A percentile compares a stretch with the other conserved stretches of the same genome.
phyloP scores from a whole-genome alignment of 2,888 invertebrate species.

The Lepidocyrtoides sp. region DNA sequence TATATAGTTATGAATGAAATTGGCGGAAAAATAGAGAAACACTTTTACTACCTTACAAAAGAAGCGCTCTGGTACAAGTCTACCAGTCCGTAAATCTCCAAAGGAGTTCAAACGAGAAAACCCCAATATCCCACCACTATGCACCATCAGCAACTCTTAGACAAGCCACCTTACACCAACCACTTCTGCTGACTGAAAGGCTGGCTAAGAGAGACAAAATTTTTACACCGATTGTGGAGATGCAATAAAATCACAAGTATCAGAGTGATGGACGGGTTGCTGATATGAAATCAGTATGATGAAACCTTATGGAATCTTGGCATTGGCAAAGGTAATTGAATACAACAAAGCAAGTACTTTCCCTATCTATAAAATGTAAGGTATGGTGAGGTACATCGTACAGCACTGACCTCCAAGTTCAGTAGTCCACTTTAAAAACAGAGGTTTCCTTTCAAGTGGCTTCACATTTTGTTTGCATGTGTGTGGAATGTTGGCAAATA shows the following conservation, averaged over 20 bases:
- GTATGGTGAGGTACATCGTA: background rate
- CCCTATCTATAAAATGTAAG: background rate
- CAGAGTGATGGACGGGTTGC: background rate
- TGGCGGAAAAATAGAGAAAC: background rate
- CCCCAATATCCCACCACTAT: background rate
- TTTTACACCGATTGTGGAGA: background rate
- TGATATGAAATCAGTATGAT: background rate
- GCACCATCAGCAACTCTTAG: conserved; percentile 16
- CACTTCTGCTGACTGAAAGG: conserved; percentile 35
- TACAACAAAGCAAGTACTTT: conserved; percentile 8
- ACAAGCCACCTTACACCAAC: background rate
- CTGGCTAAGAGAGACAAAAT: background rate
- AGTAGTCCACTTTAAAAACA: conserved; percentile 9
- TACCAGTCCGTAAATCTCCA: conserved; percentile 13
- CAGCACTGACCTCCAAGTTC: conserved; percentile 62
- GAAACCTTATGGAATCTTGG: conserved; percentile 56
- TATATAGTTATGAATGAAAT: no score
- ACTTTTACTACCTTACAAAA: conserved; percentile 6
- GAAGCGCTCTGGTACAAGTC: background rate
- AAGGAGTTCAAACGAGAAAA: background rate
- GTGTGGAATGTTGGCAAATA: no score
- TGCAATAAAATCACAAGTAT: conserved; percentile 37
- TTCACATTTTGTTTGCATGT: background rate
- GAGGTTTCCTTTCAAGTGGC: conserved; percentile 4
- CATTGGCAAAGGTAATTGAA: background rate